phyloP scores from a whole-genome alignment of 2,888 invertebrate species.

The Sussaba pulchella region DNA sequence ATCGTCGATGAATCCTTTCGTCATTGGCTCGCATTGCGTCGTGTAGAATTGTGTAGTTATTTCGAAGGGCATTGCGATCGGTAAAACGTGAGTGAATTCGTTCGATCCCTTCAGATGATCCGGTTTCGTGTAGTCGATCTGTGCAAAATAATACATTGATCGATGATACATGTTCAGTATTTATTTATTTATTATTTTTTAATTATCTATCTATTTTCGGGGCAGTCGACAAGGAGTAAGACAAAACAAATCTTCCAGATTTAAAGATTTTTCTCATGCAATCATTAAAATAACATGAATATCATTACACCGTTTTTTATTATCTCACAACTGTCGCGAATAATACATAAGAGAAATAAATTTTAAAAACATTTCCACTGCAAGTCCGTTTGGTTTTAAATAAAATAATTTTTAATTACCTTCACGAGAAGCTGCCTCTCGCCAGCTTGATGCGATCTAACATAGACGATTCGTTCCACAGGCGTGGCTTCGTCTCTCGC shows the following conservation, averaged over 20 bases:
- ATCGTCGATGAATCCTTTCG: slow-evolving; percentile 89
- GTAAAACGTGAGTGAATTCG: slow-evolving; percentile 87
- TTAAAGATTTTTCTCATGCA: too few relatives aligned
- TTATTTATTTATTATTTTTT: too few relatives aligned
- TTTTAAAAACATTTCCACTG: too few relatives aligned
- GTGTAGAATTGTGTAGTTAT: slow-evolving; percentile 88
- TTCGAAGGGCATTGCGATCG: slow-evolving; percentile 90
- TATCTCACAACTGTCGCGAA: too few relatives aligned
- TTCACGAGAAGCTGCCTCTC: slow-evolving; percentile 87
- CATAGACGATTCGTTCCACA: slow-evolving; percentile 87
- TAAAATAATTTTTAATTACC: slow-evolving; percentile 82
- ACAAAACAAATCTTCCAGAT: too few relatives aligned
- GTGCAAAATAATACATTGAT: slow-evolving; percentile 16
- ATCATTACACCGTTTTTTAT: too few relatives aligned
- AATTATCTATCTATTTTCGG: too few relatives aligned
- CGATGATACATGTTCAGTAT: background rate
- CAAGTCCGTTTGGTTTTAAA: too few relatives aligned
- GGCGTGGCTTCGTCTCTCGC: slow-evolving; percentile 54
- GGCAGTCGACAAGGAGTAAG: too few relatives aligned
- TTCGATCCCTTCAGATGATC: slow-evolving; percentile 84
- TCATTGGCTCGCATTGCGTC: slow-evolving; percentile 88
- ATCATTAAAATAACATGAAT: too few relatives aligned
- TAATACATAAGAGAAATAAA: too few relatives aligned
- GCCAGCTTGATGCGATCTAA: slow-evolving; percentile 88
- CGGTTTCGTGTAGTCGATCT: slow-evolving; percentile 81